A percentile compares a stretch with the other conserved stretches of the same genome.
phyloP scores from a whole-genome alignment of 2,888 invertebrate genomes.

The Aromia moschata region DNA sequence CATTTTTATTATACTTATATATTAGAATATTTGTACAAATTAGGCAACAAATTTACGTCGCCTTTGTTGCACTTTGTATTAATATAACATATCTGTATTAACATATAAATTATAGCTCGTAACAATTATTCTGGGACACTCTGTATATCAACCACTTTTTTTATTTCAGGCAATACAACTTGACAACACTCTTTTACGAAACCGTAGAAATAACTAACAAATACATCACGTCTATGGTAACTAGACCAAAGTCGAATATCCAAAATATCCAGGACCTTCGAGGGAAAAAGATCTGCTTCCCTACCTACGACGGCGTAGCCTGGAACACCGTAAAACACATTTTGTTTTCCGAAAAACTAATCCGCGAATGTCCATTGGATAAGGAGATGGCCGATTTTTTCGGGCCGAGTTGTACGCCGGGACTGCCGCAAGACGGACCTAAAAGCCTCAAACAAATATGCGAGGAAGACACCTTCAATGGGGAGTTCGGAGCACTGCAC shows the following conservation, averaged over 20 bases:
- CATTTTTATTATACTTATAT: too few relatives aligned
- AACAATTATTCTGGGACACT: too few relatives aligned
- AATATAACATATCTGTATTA: too few relatives aligned
- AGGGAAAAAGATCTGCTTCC: slow-evolving; percentile 81
- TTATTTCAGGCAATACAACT: slow-evolving; percentile 64
- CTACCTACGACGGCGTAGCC: slow-evolving; percentile 79
- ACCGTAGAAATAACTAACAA: slow-evolving; percentile 69
- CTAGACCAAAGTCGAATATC: slow-evolving; percentile 69
- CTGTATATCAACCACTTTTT: too few relatives aligned
- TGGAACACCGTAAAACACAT: slow-evolving; percentile 70
- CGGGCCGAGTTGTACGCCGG: slow-evolving; percentile 71
- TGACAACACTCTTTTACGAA: slow-evolving; percentile 71
- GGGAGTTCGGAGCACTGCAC: slow-evolving; percentile 72
- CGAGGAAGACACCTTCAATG: slow-evolving; percentile 59
- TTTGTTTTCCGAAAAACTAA: slow-evolving; percentile 57
- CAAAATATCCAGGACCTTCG: slow-evolving; percentile 71
- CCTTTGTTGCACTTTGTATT: too few relatives aligned
- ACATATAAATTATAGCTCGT: too few relatives aligned
- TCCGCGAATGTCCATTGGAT: slow-evolving; percentile 61
- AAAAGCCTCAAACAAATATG: slow-evolving; percentile 41
- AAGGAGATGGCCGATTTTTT: slow-evolving; percentile 69
- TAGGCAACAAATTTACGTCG: too few relatives aligned
- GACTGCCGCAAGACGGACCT: slow-evolving; percentile 53
- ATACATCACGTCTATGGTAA: slow-evolving; percentile 74
- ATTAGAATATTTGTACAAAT: too few relatives aligned